Conservation (phyloP, 2,113 vertebrate species). For the Clarias magur region DNA sequence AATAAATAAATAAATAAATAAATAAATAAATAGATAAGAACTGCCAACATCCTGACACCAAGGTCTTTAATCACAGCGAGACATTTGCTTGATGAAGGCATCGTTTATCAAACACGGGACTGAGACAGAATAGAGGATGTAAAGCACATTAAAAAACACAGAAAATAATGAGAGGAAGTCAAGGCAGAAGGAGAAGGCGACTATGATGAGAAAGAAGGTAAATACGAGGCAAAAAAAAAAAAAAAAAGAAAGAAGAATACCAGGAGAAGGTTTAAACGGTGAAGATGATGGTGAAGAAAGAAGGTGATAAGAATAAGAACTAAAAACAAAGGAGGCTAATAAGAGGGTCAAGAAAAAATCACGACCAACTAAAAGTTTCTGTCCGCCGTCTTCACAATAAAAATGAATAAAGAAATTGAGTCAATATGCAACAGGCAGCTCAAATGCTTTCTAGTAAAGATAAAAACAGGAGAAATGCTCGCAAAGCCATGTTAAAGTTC, state of each 20-base stretch:
- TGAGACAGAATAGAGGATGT: not conserved
- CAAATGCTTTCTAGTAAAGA: too few relatives aligned
- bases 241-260: too few relatives aligned
- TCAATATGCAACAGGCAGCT: too few relatives aligned
- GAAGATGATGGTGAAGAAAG: not conserved
- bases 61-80: not conserved
- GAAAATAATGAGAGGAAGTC: not conserved
- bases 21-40: not conserved
- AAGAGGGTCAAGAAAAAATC: not conserved
- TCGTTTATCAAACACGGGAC: too few relatives aligned
- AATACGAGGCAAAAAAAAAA: not conserved
- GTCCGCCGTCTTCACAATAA: too few relatives aligned
- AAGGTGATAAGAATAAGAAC: not conserved
- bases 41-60: not conserved
- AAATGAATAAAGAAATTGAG: too few relatives aligned
- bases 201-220: not conserved
- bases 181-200: not conserved
- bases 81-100: not conserved
- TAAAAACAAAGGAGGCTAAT: not conserved
- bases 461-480: too few relatives aligned
- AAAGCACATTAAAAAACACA: not conserved
- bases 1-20: too few relatives aligned
- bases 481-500: too few relatives aligned
- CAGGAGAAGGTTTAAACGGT: too few relatives aligned
- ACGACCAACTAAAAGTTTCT: too few relatives aligned